Conservation (phyloP, 2,888 invertebrate species). For the Xestobium rufovillosum region DNA sequence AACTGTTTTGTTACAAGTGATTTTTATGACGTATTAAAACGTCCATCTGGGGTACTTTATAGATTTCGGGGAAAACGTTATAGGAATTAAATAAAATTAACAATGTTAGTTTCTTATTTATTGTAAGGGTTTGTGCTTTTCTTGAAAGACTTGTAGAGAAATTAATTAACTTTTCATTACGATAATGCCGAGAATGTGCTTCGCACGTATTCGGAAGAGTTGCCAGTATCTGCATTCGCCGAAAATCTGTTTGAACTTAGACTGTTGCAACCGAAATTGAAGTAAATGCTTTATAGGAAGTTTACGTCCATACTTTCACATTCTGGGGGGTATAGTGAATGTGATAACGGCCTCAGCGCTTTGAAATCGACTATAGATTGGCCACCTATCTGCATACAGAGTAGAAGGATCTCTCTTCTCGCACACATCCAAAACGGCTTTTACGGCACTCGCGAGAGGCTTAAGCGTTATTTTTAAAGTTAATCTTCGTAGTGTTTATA, state of each 20-base stretch:
- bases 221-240: no score
- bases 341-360: constrained; percentile 39
- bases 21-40: constrained; percentile 41
- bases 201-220: constrained; percentile 36
- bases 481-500: no score
- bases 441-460: no score
- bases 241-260: constrained; percentile 35
- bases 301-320: constrained; percentile 21
- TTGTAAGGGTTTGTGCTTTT: no score
- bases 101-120: no score
- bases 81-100: no score
- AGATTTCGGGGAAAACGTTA: constrained; percentile 29
- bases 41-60: constrained; percentile 36
- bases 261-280: constrained; percentile 23
- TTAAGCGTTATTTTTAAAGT: no score
- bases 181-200: no score
- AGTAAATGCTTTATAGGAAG: constrained; percentile 12
- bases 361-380: constrained; percentile 39
- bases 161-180: no score
- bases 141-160: no score
- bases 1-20: constrained; percentile 41
- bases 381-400: constrained; percentile 35
- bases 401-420: no score
- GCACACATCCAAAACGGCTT: no score
- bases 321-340: constrained; percentile 28